Evolutionary conservation across 1,140 invertebrate species (phyloP).

Genomic region (Ceratina australensis): DNA sequence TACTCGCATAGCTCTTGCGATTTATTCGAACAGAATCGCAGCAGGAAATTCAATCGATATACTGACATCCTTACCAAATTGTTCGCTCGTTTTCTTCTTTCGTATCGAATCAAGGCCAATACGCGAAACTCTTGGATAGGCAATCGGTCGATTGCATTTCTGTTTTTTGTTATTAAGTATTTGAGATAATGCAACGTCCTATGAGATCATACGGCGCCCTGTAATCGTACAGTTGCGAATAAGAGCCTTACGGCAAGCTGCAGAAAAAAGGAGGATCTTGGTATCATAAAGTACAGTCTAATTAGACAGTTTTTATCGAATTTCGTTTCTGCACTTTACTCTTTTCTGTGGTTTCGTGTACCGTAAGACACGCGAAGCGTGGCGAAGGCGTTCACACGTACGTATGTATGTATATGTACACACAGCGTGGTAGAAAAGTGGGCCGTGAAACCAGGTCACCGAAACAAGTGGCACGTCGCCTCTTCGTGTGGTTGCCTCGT

Average conservation of each 20-base stretch:
- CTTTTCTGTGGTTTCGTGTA: slow-evolving; percentile 24
- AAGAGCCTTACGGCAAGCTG: too few species aligned
- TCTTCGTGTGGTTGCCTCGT: slow-evolving; percentile 70
- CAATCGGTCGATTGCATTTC: not conserved
- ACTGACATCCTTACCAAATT: not conserved
- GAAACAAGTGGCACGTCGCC: slow-evolving; percentile 78
- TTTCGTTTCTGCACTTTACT: slow-evolving; percentile 30
- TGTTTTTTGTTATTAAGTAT: not conserved
- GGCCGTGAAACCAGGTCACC: slow-evolving; percentile 79
- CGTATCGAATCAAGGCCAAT: not conserved
- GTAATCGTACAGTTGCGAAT: too few species aligned
- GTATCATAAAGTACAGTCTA: not conserved
- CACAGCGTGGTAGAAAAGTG: slow-evolving; percentile 64
- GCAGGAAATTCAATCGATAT: not conserved
- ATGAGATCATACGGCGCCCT: too few species aligned
- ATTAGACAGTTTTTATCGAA: not conserved
- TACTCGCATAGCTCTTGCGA: not conserved
- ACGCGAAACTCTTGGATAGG: not conserved
- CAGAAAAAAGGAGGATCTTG: not conserved
- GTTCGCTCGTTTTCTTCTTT: not conserved
- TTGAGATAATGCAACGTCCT: too few species aligned
- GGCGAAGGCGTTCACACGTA: slow-evolving; percentile 55
- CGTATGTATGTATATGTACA: slow-evolving; percentile 53
- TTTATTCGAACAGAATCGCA: not conserved
- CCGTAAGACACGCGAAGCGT: slow-evolving; percentile 57